Evolutionary conservation across 2,888 invertebrate species (phyloP).

Genomic region (Dryobota labecula): DNA sequence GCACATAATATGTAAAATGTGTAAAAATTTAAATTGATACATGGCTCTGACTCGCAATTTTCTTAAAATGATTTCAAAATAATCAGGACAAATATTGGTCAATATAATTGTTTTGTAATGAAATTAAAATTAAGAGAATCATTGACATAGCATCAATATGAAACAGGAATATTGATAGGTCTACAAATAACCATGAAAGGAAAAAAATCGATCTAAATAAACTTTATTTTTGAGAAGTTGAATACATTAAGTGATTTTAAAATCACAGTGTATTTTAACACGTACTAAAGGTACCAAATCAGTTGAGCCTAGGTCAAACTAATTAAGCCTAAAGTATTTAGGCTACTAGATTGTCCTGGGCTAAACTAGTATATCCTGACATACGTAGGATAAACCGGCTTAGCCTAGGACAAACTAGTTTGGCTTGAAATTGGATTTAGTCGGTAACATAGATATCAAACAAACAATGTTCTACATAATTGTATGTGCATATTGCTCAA

Average conservation of each 20-base stretch:
- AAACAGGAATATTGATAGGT: background rate
- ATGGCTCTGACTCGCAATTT: background rate
- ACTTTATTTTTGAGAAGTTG: background rate
- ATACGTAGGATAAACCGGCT: no score
- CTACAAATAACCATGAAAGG: background rate
- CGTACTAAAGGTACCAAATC: background rate
- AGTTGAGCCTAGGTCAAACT: no score
- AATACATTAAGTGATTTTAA: background rate
- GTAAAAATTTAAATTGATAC: background rate
- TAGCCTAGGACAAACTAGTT: no score
- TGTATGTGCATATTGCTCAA: constrained; percentile 42
- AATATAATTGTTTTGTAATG: background rate
- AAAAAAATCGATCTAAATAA: background rate
- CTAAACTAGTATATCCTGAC: no score
- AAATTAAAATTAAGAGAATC: background rate
- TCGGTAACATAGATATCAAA: no score
- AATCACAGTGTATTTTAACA: background rate
- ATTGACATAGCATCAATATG: background rate
- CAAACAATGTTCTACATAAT: background rate
- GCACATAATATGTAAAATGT: constrained; percentile 23
- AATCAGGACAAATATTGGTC: background rate
- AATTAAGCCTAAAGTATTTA: no score
- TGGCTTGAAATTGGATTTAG: no score
- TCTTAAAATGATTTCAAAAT: background rate
- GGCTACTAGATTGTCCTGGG: no score